Conservation (phyloP, 2,113 vertebrate species). For the Cacatua alba region DNA sequence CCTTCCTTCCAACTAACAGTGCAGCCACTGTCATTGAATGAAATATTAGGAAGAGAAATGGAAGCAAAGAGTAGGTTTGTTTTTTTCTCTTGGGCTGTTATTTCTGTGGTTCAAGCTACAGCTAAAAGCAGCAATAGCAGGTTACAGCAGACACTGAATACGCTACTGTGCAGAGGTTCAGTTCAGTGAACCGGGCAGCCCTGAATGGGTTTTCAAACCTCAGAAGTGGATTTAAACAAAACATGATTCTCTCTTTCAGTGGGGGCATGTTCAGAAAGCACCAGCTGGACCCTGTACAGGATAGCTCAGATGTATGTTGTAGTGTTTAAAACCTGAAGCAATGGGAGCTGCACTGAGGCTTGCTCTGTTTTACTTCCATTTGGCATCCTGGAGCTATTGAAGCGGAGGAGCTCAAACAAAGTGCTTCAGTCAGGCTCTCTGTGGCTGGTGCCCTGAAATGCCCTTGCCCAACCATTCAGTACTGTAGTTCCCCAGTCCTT, state of each 20-base stretch:
- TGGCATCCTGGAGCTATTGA: constrained; percentile 5
- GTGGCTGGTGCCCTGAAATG: constrained; percentile 41
- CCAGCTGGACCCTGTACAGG: not conserved
- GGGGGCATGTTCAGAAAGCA: not conserved
- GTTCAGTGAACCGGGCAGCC: not conserved
- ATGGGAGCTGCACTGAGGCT: not conserved
- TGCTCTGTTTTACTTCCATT: constrained; percentile 17
- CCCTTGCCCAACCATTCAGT: not conserved
- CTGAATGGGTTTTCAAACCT: not conserved
- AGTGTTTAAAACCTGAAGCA: not conserved
- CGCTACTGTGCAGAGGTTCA: constrained; percentile 18
- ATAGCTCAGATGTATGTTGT: not conserved
- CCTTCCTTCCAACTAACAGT: constrained; percentile 16
- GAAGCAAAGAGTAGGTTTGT: not conserved
- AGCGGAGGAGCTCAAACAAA: constrained; percentile 23
- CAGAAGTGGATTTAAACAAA: constrained; percentile 12
- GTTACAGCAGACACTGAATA: constrained; percentile 54
- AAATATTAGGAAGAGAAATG: not conserved
- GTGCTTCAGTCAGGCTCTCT: constrained; percentile 13
- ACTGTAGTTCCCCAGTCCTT: not conserved
- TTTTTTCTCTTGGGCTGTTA: not conserved
- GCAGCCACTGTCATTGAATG: not conserved
- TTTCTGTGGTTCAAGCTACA: constrained; percentile 27
- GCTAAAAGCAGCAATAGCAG: constrained; percentile 39
- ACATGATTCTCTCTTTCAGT: not conserved